These are phyloP conservation scores for Drosophila ohnishii DNA, from an alignment of 1,140 invertebrate species.

Conservation along the genomic window DNA sequence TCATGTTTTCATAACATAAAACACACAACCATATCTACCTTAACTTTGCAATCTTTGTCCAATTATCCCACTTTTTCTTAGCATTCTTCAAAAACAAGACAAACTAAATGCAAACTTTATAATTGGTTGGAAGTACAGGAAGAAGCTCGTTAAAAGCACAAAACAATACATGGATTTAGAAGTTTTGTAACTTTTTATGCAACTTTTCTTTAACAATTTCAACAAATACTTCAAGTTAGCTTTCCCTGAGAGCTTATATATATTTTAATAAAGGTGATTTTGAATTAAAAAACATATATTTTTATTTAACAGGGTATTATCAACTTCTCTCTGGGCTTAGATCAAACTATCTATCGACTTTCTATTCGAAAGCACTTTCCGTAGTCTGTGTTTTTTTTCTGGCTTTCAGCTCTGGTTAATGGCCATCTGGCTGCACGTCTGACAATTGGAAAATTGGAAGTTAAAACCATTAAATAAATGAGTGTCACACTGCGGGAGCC, in stretches of 20 bases:
- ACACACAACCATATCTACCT: not conserved
- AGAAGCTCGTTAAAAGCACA: conserved; percentile 5
- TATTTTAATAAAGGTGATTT: not conserved
- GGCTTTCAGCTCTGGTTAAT: conserved; percentile 56
- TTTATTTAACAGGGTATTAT: conserved; percentile 14
- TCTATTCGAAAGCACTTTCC: conserved; percentile 31
- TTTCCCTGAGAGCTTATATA: not conserved
- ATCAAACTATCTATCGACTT: conserved; percentile 8
- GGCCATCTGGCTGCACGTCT: conserved; percentile 66
- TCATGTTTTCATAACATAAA: not conserved
- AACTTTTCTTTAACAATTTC: conserved; percentile 8
- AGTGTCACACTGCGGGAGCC: conserved; percentile 59
- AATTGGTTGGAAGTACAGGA: conserved; percentile 10
- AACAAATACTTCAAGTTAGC: conserved; percentile 2
- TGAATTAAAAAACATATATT: not conserved
- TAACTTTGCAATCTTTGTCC: conserved; percentile 1
- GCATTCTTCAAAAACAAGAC: conserved; percentile 1
- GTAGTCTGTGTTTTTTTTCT: conserved; percentile 13
- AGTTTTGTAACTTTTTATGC: not conserved
- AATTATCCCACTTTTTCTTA: conserved; percentile 12
- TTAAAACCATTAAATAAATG: conserved; percentile 82
- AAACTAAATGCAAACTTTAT: conserved; percentile 14
- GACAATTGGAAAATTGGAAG: conserved; percentile 81
- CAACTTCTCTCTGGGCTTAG: not conserved
- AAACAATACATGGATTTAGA: conserved; percentile 9